Base-by-base conservation (phyloP, 1,140 invertebrate species). In the Diabrotica undecimpunctata region DNA sequence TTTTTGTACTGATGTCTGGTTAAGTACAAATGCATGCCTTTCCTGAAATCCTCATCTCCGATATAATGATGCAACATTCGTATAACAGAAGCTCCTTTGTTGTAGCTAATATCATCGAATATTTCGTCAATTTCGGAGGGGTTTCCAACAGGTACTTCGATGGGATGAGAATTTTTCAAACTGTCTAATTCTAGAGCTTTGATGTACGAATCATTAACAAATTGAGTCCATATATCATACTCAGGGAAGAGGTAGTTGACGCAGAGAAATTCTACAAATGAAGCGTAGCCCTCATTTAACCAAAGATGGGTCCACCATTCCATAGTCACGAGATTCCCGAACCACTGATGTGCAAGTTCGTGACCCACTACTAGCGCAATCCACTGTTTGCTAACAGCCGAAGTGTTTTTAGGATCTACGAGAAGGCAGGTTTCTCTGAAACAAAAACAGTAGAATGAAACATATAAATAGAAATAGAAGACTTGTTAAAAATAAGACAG, bases 21-120 rank as follows among this genome's bases (percentile, higher is more conserved):
- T 63, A 99, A 80, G 75, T 99, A 99, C 6, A 90, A 77, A 74
- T 96, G 90, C 92, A 99, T 96, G 35, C 96, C 96, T 80, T 90
- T 92, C n/a, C 91, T 86, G 77, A 99, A 99, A 78, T 93, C 90
- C 73, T 90, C 85, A 79, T 97, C 94, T 8, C 96, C 96, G 73
- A 99, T 93, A 73, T 96, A 98, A 74, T 91, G 88, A 77, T 97
- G 94, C 50, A 99, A 81, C 97, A 99, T 99, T 70, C 96, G 85
- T 57, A 99, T 98, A 2, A 99, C 89, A 41, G 93, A 94, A 0
- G 93, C 92, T 12, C 90, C 94, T 81, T 98, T 98, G 70, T 89
- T 89, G 78, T 98, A 98, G 41, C 95, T 96, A 75, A 98, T 97
- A 70, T 92, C 89, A 82, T 97, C 95, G 79, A 97, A 98, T 70